These are phyloP conservation scores for Micrasema minimum DNA, from an alignment of 1,140 invertebrate genomes.

Conservation along the genomic window DNA sequence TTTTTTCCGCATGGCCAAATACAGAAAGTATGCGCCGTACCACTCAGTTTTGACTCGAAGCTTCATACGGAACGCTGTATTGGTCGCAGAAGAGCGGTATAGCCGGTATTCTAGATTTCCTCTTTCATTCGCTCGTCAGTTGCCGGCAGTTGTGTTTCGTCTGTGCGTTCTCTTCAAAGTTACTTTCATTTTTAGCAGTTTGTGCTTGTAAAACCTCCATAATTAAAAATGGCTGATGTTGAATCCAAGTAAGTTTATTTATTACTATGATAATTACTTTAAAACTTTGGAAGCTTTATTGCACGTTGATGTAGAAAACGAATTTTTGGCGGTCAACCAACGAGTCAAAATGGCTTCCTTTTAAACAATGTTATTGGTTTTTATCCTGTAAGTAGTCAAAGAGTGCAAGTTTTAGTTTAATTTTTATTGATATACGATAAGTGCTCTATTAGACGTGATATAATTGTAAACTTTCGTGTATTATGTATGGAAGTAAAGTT, in stretches of 20 bases:
- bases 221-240: conserved; percentile 64
- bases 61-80: conserved; percentile 34
- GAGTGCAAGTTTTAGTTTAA: no score
- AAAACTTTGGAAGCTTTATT: conserved; percentile 19
- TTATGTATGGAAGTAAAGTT: not conserved
- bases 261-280: conserved; percentile 8
- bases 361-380: conserved; percentile 39
- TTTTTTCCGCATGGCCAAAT: conserved; percentile 30
- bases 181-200: conserved; percentile 27
- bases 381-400: no score
- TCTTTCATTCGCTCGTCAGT: conserved; percentile 48
- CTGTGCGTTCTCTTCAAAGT: conserved; percentile 33
- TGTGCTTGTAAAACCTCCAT: conserved; percentile 49
- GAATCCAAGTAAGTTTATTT: conserved; percentile 64
- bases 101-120: conserved; percentile 36
- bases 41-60: conserved; percentile 11
- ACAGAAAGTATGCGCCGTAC: not conserved
- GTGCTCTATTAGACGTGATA: not conserved
- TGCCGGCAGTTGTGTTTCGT: conserved; percentile 43
- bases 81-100: conserved; percentile 39
- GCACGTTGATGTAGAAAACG: conserved; percentile 21
- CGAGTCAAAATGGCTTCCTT: conserved; percentile 67
- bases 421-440: not conserved
- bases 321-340: conserved; percentile 62
- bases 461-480: conserved; percentile 29